Percentiles rank a stretch among this genome's conserved stretches.
phyloP scores from a whole-genome alignment of 2,113 vertebrate genomes.

The Cinclus mexicanus region DNA sequence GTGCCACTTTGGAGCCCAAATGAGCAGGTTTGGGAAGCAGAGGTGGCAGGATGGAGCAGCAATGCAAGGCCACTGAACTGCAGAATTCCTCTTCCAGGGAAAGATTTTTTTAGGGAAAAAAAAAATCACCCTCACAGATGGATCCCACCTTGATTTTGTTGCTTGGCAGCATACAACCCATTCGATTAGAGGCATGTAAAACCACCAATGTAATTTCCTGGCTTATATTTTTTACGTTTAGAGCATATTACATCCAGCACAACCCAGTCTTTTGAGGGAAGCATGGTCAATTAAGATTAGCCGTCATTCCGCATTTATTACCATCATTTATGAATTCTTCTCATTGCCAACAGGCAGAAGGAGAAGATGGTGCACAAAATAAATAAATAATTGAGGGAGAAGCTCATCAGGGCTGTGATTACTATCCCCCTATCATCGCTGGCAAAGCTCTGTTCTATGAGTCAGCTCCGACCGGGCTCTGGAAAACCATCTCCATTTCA shows the following conservation, averaged over 20 bases:
- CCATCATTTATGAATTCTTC: neutral
- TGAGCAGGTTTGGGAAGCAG: neutral
- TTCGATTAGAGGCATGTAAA: neutral
- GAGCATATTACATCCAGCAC: neutral
- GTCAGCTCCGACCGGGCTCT: neutral
- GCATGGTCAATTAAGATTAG: neutral
- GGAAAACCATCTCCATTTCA: neutral
- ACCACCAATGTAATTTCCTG: neutral
- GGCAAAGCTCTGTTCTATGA: neutral
- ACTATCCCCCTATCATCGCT: neutral
- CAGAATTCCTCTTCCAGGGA: neutral
- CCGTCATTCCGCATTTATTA: neutral
- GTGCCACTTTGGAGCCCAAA: neutral
- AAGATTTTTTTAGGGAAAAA: neutral
- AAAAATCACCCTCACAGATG: neutral
- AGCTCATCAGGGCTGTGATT: neutral
- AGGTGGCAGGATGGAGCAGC: fast-evolving
- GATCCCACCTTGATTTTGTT: neutral
- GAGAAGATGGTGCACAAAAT: neutral
- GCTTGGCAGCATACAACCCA: neutral
- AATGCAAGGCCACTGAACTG: neutral
- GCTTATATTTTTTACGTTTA: neutral
- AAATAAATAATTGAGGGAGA: neutral
- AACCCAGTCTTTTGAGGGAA: neutral
- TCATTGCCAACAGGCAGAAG: neutral